Conservation (phyloP, 2,797 vertebrate genomes). For the Phoxinus dragarum region DNA sequence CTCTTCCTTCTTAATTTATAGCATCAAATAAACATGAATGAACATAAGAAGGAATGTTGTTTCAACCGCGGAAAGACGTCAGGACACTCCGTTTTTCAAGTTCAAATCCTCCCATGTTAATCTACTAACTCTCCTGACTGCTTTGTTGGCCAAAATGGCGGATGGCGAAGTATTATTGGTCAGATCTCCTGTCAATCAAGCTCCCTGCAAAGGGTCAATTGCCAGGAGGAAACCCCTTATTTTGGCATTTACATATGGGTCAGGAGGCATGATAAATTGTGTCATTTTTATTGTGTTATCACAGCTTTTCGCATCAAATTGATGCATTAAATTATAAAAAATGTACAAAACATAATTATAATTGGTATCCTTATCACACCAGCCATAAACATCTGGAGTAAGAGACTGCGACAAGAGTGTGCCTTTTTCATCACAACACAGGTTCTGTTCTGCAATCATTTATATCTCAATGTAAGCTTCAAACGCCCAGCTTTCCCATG, state of each 20-base stretch:
- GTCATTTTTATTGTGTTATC: not conserved
- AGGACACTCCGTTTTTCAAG: too few relatives aligned
- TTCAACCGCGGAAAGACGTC: too few relatives aligned
- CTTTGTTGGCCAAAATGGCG: too few relatives aligned
- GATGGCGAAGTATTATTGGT: too few relatives aligned
- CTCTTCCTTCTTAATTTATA: too few relatives aligned
- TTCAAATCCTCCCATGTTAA: too few relatives aligned
- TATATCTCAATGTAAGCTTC: constrained; percentile 51
- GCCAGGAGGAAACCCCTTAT: not conserved
- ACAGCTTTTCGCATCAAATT: not conserved
- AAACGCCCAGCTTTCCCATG: constrained; percentile 22
- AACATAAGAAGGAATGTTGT: too few relatives aligned
- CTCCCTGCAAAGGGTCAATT: not conserved
- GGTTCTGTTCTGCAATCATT: constrained; percentile 36
- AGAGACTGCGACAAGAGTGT: not conserved
- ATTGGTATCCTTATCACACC: constrained; percentile 25
- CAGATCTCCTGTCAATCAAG: too few relatives aligned
- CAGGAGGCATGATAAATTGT: not conserved
- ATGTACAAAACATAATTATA: not conserved
- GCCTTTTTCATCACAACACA: not conserved
- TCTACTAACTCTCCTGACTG: too few relatives aligned
- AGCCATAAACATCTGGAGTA: constrained; percentile 15
- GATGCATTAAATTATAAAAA: not conserved
- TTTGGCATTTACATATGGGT: not conserved
- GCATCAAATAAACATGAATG: too few relatives aligned